phyloP scores from a whole-genome alignment of 2,113 vertebrate species.

The Grammatotria lemairii region DNA sequence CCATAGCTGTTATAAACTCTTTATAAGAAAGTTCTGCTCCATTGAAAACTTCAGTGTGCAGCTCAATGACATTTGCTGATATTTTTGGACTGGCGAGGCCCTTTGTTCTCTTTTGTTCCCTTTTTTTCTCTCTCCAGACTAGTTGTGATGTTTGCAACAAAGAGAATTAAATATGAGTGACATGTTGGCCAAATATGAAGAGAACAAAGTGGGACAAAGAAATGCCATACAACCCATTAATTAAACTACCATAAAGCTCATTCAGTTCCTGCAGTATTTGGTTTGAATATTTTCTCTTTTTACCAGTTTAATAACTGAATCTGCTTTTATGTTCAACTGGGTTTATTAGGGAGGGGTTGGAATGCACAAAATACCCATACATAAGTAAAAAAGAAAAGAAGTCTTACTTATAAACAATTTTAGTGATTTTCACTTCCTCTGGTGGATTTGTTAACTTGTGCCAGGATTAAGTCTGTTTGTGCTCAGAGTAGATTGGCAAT shows the following conservation, averaged over 20 bases:
- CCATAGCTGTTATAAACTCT: background rate
- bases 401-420: background rate
- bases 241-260: slow-evolving; percentile 22
- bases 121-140: background rate
- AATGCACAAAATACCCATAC: background rate
- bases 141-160: slow-evolving; percentile 21
- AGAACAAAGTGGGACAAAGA: slow-evolving; percentile 16
- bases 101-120: slow-evolving; percentile 23
- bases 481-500: slow-evolving; percentile 11
- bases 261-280: slow-evolving; percentile 1
- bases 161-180: slow-evolving; percentile 49
- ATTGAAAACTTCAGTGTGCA: background rate
- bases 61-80: background rate
- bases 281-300: background rate
- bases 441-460: background rate
- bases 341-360: background rate
- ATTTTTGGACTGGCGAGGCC: slow-evolving; percentile 18
- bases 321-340: background rate
- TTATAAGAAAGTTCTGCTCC: background rate
- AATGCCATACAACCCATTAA: slow-evolving; percentile 16
- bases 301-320: background rate
- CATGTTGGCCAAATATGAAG: slow-evolving; percentile 30
- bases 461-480: slow-evolving; percentile 2
- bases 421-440: background rate
- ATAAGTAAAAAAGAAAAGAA: background rate